Evolutionary conservation across 2,113 vertebrate genomes (phyloP).

Genomic region (Prionailurus bengalensis): DNA sequence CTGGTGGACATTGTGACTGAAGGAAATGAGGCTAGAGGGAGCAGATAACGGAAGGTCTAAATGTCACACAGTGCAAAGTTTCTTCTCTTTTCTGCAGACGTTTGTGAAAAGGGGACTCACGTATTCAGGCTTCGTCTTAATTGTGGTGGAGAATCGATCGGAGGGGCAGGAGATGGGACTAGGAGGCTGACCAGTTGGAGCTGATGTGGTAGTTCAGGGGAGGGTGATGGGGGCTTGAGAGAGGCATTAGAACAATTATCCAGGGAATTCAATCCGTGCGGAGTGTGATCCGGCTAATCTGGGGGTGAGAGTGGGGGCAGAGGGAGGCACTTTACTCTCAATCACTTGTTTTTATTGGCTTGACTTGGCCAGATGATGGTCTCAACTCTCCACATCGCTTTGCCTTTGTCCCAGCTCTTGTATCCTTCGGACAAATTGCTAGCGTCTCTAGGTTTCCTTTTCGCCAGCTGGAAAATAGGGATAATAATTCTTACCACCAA

Average conservation of each 20-base stretch:
- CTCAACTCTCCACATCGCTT: conserved; percentile 2
- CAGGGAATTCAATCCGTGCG: conserved; percentile 37
- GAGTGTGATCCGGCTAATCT: conserved; percentile 39
- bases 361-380: conserved; percentile 35
- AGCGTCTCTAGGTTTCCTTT: conserved; percentile 55
- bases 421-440: conserved; percentile 51
- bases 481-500: conserved; percentile 51
- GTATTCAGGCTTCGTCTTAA: neutral
- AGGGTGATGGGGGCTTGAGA: neutral
- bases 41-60: neutral
- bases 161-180: too few species aligned
- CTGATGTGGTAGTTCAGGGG: neutral
- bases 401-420: conserved; percentile 13
- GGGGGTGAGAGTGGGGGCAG: too few species aligned
- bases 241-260: conserved; percentile 36
- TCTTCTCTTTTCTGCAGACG: neutral
- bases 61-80: neutral
- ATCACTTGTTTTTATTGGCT: conserved; percentile 68
- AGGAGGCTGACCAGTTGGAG: neutral
- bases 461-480: conserved; percentile 37
- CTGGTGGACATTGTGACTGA: neutral
- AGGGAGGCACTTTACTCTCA: neutral
- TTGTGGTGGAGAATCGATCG: neutral
- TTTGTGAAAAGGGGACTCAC: neutral
- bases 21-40: neutral